These are phyloP conservation scores for Xylocampa areola DNA, from an alignment of 2,888 invertebrate genomes.

Conservation along the genomic window DNA sequence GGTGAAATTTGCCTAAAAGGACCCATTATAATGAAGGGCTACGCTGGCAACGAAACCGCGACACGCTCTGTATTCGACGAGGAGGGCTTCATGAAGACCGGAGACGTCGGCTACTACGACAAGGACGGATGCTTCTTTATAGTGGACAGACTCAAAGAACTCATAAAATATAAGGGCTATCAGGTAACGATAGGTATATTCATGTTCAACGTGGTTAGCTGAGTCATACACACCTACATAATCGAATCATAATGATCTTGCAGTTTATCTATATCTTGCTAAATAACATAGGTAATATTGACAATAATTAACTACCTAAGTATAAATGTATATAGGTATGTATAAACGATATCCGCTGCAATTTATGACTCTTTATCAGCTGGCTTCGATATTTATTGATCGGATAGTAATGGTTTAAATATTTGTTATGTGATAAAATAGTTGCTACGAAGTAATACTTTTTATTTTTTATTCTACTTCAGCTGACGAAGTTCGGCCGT, in stretches of 20 bases:
- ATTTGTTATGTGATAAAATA: background rate
- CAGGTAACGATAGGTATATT: slow-evolving; percentile 83
- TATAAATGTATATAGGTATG: no score
- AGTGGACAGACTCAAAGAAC: slow-evolving; percentile 78
- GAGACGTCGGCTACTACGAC: slow-evolving; percentile 80
- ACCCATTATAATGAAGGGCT: slow-evolving; percentile 75
- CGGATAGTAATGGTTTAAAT: background rate
- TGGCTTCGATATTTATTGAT: slow-evolving; percentile 1
- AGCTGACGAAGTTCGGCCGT: no score
- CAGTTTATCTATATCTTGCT: background rate
- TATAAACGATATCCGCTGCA: background rate
- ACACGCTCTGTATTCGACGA: slow-evolving; percentile 70
- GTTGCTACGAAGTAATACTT: no score
- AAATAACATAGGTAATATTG: background rate
- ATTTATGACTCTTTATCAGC: slow-evolving; percentile 6
- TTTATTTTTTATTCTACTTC: no score
- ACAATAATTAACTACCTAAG: no score
- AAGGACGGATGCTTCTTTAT: slow-evolving; percentile 78
- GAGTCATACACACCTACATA: background rate
- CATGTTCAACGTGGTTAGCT: background rate
- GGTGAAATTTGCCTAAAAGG: slow-evolving; percentile 78
- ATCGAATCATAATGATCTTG: background rate
- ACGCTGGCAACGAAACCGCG: slow-evolving; percentile 67
- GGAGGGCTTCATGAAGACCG: slow-evolving; percentile 78
- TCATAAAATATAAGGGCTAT: slow-evolving; percentile 79